phyloP scores from a whole-genome alignment of 1,140 invertebrate species.

The Dreissena rostriformis region DNA sequence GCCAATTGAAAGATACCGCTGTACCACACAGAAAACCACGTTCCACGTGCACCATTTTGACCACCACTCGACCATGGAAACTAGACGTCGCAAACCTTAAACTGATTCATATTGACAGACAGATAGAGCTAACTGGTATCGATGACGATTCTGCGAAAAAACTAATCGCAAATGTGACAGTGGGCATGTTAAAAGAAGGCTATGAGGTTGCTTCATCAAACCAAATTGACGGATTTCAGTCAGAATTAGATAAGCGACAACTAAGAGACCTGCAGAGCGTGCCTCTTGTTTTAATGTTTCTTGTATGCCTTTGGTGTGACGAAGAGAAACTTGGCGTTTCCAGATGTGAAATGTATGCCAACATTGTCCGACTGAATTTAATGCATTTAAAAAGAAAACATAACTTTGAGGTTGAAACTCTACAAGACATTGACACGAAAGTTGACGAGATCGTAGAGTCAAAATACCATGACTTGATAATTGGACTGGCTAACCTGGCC shows the following conservation, averaged over 20 bases:
- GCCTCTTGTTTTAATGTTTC: slow-evolving; percentile 5
- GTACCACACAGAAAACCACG: background rate
- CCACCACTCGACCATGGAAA: slow-evolving; percentile 15
- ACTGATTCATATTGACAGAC: slow-evolving; percentile 15
- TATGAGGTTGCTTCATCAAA: background rate
- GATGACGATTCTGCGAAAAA: too few relatives aligned
- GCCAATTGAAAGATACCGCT: background rate
- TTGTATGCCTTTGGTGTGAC: background rate
- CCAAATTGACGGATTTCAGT: background rate
- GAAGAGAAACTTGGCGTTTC: background rate
- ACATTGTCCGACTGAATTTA: background rate
- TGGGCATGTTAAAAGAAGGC: background rate
- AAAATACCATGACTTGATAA: background rate
- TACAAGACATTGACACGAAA: background rate
- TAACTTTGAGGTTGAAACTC: background rate
- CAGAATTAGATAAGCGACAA: background rate
- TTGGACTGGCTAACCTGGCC: background rate
- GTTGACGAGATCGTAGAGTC: background rate
- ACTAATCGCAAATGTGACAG: background rate
- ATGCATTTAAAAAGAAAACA: background rate
- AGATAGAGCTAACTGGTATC: slow-evolving; percentile 3
- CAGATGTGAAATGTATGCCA: background rate
- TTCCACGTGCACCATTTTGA: background rate
- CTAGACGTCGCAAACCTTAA: background rate
- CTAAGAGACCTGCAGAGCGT: background rate